phyloP scores from a whole-genome alignment of 2,113 vertebrate genomes.

The Ia io region DNA sequence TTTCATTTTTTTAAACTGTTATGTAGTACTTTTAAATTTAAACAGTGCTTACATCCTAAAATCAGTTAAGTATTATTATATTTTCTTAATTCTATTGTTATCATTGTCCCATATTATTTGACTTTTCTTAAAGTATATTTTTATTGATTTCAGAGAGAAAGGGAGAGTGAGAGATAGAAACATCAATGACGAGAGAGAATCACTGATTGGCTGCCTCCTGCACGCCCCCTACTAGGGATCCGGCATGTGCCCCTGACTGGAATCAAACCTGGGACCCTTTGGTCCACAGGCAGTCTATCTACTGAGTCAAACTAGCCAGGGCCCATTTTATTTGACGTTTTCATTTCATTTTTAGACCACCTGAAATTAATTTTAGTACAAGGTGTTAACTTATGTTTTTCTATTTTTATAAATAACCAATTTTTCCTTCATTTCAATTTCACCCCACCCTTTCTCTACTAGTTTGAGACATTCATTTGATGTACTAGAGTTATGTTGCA shows the following conservation, averaged over 20 bases:
- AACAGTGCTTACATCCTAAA: neutral
- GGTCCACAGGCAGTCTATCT: too few relatives aligned
- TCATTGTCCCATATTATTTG: neutral
- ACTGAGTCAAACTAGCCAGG: too few relatives aligned
- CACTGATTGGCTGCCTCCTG: too few relatives aligned
- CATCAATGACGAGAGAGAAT: too few relatives aligned
- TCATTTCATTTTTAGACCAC: neutral
- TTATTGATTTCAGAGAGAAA: too few relatives aligned
- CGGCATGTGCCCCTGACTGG: too few relatives aligned
- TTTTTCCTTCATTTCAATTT: neutral
- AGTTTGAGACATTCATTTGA: neutral
- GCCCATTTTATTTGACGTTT: neutral
- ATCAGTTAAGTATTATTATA: constrained; percentile 6
- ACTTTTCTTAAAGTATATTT: neutral
- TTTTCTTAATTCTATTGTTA: neutral
- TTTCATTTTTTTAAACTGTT: constrained; percentile 16
- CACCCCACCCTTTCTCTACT: neutral
- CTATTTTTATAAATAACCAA: neutral
- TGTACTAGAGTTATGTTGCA: neutral
- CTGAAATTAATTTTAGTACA: constrained; percentile 16
- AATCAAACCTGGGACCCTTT: too few relatives aligned
- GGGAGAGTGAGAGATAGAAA: too few relatives aligned
- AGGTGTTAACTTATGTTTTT: neutral
- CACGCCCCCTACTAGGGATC: too few relatives aligned
- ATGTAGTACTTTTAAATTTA: neutral